Conservation (phyloP, 2,888 invertebrate genomes). For the Polydrusus cervinus region DNA sequence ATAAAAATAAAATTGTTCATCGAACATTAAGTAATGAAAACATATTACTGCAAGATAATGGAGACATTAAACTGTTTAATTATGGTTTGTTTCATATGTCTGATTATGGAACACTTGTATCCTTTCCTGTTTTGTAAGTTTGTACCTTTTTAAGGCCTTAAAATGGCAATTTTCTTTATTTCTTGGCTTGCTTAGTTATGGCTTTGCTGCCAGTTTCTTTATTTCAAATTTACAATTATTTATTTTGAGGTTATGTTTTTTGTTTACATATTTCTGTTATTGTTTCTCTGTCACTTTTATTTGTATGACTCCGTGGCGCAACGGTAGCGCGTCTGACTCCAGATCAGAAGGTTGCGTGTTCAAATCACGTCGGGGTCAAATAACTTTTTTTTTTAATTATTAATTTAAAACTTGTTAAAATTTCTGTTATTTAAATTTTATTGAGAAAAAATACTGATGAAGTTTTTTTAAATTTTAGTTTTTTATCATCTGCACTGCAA, state of each 20-base stretch:
- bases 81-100: constrained; percentile 97
- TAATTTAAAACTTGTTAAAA: too few relatives aligned
- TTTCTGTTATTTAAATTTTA: too few relatives aligned
- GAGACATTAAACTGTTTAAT: constrained; percentile 89
- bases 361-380: constrained; percentile 96
- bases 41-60: constrained; percentile 82
- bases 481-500: too few relatives aligned
- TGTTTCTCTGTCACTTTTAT: background rate
- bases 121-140: constrained; percentile 89
- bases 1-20: constrained; percentile 82
- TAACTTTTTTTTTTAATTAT: constrained; percentile 37
- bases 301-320: constrained; percentile 90
- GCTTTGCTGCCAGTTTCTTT: too few relatives aligned
- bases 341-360: constrained; percentile 99
- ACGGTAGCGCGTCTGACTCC: constrained; percentile 99
- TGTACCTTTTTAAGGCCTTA: too few relatives aligned
- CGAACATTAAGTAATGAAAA: constrained; percentile 89
- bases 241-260: constrained; percentile 27
- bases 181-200: too few relatives aligned
- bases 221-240: too few relatives aligned
- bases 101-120: constrained; percentile 87
- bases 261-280: constrained; percentile 32
- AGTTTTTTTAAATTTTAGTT: too few relatives aligned
- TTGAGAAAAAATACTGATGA: too few relatives aligned
- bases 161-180: constrained; percentile 13